Percentiles rank a stretch among this genome's conserved stretches.
Evolutionary conservation across 1,140 invertebrate genomes (phyloP).

Genomic region (Sitobion miscanthi): DNA sequence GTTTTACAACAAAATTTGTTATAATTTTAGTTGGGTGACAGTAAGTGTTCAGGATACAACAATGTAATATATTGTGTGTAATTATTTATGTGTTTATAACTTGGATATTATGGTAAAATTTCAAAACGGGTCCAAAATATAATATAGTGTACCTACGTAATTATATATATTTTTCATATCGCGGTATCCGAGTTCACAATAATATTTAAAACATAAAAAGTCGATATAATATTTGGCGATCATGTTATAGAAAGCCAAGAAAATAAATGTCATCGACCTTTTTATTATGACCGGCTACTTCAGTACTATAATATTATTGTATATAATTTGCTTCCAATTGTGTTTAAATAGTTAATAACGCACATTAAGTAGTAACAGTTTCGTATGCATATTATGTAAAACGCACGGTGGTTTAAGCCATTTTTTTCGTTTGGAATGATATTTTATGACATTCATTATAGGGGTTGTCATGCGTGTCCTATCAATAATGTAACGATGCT

Average conservation of each 20-base stretch:
- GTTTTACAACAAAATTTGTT: background rate
- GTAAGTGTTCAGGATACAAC: background rate
- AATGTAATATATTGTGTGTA: too few relatives aligned
- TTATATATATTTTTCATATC: background rate
- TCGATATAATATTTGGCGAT: background rate
- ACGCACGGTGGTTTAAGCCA: background rate
- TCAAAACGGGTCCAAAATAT: background rate
- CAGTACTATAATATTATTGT: background rate
- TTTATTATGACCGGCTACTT: background rate
- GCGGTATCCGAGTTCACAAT: background rate
- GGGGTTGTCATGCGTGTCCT: background rate
- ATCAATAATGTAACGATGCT: background rate
- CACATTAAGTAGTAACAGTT: background rate
- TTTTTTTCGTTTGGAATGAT: background rate
- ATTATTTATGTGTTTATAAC: too few relatives aligned
- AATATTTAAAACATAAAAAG: background rate
- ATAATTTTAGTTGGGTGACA: background rate
- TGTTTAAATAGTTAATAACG: background rate
- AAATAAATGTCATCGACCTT: background rate
- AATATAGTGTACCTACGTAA: background rate
- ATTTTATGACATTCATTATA: background rate
- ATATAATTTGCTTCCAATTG: background rate
- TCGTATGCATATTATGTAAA: background rate
- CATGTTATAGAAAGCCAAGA: background rate
- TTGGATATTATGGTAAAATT: background rate